phyloP scores from a whole-genome alignment of 2,888 invertebrate species.

The Poecilus cupreus region DNA sequence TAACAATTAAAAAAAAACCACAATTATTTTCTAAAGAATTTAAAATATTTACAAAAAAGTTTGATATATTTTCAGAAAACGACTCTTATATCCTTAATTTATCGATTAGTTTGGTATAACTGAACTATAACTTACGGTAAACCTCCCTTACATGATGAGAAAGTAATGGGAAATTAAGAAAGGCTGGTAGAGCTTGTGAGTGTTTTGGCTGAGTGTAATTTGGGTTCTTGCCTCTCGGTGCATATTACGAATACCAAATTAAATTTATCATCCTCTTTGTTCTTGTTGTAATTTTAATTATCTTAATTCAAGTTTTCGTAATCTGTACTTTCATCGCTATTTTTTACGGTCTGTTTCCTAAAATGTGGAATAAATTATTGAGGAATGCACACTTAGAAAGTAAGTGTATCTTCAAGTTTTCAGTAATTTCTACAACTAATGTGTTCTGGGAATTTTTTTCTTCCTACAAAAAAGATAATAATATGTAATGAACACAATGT shows the following conservation, averaged over 20 bases:
- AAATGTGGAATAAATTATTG: constrained; percentile 41
- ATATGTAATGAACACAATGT: neutral
- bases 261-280: neutral
- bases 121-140: no score
- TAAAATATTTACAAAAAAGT: no score
- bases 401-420: neutral
- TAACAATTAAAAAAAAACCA: no score
- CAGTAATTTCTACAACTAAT: neutral
- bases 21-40: no score
- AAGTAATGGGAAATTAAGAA: no score
- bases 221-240: neutral
- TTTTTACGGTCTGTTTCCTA: constrained; percentile 47
- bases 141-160: no score
- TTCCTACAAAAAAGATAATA: neutral
- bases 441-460: neutral
- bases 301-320: constrained; percentile 4
- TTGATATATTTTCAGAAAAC: no score
- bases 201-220: no score
- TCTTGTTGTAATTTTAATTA: constrained; percentile 4
- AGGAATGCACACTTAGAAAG: constrained; percentile 7
- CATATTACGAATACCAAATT: neutral
- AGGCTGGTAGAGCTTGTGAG: no score
- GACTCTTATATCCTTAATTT: no score
- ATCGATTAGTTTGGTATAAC: no score
- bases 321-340: constrained; percentile 42